Percentiles rank a stretch among this genome's conserved stretches.
Conservation (phyloP, 2,888 invertebrate species). For the Tortricodes alternella region DNA sequence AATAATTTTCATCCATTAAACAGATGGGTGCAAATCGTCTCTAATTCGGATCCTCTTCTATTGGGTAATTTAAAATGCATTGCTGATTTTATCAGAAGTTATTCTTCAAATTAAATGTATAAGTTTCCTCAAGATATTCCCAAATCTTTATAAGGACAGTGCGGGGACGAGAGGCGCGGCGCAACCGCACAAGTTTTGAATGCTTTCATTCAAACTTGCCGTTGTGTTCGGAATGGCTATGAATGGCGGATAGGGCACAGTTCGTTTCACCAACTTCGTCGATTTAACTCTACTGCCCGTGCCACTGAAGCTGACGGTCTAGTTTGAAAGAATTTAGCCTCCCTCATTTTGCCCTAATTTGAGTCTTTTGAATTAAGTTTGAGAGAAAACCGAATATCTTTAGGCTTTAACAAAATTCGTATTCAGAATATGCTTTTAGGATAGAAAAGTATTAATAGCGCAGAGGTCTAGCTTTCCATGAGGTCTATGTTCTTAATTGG, state of each 20-base stretch:
- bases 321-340: slow-evolving; percentile 25
- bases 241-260: slow-evolving; percentile 64
- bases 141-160: slow-evolving; percentile 28
- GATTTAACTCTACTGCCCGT: slow-evolving; percentile 59
- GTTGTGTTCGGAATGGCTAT: slow-evolving; percentile 48
- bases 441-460: background rate
- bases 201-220: slow-evolving; percentile 69
- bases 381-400: background rate
- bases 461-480: slow-evolving; percentile 1
- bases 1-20: no score
- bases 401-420: background rate
- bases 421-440: background rate
- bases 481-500: slow-evolving; percentile 20
- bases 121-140: slow-evolving; percentile 27
- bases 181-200: slow-evolving; percentile 60
- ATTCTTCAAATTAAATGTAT: slow-evolving; percentile 25
- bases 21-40: no score
- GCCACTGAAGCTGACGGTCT: slow-evolving; percentile 34
- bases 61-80: background rate
- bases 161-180: slow-evolving; percentile 24
- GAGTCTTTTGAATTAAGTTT: slow-evolving; percentile 7
- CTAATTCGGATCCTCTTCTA: no score
- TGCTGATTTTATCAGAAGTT: slow-evolving; percentile 15
- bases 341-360: slow-evolving; percentile 13
- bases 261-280: slow-evolving; percentile 63